These are phyloP conservation scores for Nannospalax galili DNA, from an alignment of 2,113 vertebrate species.

Conservation along the genomic window DNA sequence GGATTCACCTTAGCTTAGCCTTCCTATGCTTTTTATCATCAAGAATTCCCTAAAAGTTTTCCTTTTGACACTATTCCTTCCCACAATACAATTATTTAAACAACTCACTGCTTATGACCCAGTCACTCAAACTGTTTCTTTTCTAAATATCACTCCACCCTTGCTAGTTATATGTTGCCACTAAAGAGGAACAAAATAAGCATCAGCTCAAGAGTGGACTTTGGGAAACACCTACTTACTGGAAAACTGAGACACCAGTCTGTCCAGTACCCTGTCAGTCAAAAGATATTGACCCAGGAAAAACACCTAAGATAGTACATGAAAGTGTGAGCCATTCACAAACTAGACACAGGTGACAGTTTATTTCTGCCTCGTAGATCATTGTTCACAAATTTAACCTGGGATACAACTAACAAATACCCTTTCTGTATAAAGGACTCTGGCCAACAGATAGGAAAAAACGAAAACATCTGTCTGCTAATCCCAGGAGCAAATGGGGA, in stretches of 20 bases:
- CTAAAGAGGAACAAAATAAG: no score
- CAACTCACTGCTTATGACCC: no score
- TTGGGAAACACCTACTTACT: no score
- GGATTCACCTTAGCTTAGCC: neutral
- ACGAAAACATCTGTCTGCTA: neutral
- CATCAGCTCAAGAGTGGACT: no score
- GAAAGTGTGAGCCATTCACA: neutral
- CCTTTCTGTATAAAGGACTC: neutral
- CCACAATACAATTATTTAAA: neutral
- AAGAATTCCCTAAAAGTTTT: neutral
- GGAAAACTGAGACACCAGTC: no score
- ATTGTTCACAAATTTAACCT: neutral
- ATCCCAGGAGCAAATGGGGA: neutral
- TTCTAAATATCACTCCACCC: neutral
- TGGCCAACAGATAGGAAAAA: neutral
- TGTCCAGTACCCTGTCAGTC: neutral
- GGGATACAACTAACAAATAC: neutral
- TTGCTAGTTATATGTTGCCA: neutral
- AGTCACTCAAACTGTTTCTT: neutral
- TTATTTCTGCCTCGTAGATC: neutral
- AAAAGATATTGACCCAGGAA: neutral
- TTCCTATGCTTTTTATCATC: neutral
- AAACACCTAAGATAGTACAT: neutral
- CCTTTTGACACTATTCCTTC: neutral
- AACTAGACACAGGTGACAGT: neutral